phyloP scores from a whole-genome alignment of 2,888 invertebrate genomes.

The Eupsilia transversa region DNA sequence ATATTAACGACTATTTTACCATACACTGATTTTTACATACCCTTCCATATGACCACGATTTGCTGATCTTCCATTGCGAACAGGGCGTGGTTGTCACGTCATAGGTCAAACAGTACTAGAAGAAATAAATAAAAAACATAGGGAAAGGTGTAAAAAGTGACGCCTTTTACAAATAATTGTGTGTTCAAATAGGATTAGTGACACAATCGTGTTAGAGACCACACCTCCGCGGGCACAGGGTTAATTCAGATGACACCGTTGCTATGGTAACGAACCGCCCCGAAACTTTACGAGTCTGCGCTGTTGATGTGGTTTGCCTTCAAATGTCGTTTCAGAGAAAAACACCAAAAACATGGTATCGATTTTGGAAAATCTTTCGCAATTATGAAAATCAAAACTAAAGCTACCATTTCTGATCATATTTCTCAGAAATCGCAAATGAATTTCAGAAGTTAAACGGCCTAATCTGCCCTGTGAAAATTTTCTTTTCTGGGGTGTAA shows the following conservation, averaged over 20 bases:
- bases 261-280: slow-evolving; percentile 68
- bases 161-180: slow-evolving; percentile 80
- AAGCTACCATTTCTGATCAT: fast-evolving
- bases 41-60: slow-evolving; percentile 40
- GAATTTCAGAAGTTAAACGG: neutral
- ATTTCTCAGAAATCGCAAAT: neutral
- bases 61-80: slow-evolving; percentile 51
- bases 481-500: slow-evolving; percentile 32
- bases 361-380: neutral
- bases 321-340: neutral
- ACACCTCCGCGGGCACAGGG: slow-evolving; percentile 74
- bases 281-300: slow-evolving; percentile 57
- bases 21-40: slow-evolving; percentile 52
- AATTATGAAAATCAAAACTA: neutral
- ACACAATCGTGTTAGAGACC: slow-evolving; percentile 82
- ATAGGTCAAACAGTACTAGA: slow-evolving; percentile 59
- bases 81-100: slow-evolving; percentile 69
- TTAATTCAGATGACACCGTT: slow-evolving; percentile 64
- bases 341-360: neutral
- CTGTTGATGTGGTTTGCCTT: slow-evolving; percentile 4
- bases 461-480: neutral
- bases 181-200: slow-evolving; percentile 78
- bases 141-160: slow-evolving; percentile 72
- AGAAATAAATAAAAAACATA: slow-evolving; percentile 41
- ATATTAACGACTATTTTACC: slow-evolving; percentile 64